Conservation (phyloP, 2,888 invertebrate species). For the Diabrotica balteata region DNA sequence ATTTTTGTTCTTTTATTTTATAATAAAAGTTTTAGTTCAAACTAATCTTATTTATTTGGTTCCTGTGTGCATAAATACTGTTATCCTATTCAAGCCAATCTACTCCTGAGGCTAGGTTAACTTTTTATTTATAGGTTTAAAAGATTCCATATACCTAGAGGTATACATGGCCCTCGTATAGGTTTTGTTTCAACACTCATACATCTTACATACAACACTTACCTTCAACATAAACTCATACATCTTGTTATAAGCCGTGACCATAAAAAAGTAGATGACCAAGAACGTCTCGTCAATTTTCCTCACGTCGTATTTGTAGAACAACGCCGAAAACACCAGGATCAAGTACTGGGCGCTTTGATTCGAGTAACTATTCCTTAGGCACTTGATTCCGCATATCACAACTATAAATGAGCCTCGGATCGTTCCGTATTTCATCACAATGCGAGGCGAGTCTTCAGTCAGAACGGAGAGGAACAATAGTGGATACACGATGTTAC, state of each 20-base stretch:
- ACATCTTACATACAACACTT: slow-evolving; percentile 32
- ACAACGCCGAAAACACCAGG: slow-evolving; percentile 85
- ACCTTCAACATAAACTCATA: slow-evolving; percentile 94
- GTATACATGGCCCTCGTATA: too few relatives aligned
- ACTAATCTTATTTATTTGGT: too few relatives aligned
- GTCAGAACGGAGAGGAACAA: slow-evolving; percentile 89
- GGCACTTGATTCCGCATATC: slow-evolving; percentile 85
- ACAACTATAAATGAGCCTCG: slow-evolving; percentile 84
- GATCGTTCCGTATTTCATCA: slow-evolving; percentile 78
- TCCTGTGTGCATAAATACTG: too few relatives aligned
- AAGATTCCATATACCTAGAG: too few relatives aligned
- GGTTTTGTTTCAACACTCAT: background rate
- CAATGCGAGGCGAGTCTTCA: slow-evolving; percentile 80
- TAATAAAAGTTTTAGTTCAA: too few relatives aligned
- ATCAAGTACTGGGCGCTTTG: slow-evolving; percentile 91
- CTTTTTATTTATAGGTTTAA: too few relatives aligned
- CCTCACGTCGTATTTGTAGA: slow-evolving; percentile 85
- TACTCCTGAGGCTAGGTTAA: too few relatives aligned
- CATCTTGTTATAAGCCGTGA: slow-evolving; percentile 86
- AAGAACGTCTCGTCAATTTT: slow-evolving; percentile 86
- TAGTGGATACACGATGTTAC: slow-evolving; percentile 90
- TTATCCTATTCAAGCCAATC: too few relatives aligned
- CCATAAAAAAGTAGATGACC: slow-evolving; percentile 90
- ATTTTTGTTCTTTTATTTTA: too few relatives aligned
- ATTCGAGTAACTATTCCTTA: slow-evolving; percentile 90